These are phyloP conservation scores for Drosophila emarginata DNA, from an alignment of 2,888 invertebrate species.

Conservation along the genomic window DNA sequence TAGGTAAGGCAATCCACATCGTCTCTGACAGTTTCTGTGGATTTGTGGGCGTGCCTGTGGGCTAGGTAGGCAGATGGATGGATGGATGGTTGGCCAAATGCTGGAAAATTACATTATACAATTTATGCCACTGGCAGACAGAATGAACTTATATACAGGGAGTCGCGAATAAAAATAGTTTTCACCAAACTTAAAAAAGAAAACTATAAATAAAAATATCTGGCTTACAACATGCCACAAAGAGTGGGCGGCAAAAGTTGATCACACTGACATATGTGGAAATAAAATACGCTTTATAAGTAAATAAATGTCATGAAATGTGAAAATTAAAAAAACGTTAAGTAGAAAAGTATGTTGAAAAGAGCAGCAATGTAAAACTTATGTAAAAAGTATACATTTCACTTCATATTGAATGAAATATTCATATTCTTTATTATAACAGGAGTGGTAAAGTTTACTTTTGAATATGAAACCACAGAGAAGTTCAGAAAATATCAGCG, in stretches of 20 bases:
- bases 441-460: too few relatives aligned
- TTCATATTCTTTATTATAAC: too few relatives aligned
- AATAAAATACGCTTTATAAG: background rate
- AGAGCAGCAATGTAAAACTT: background rate
- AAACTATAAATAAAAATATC: conserved; percentile 42
- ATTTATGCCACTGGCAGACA: conserved; percentile 75
- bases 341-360: background rate
- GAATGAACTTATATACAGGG: conserved; percentile 12
- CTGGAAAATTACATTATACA: conserved; percentile 75
- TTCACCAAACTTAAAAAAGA: conserved; percentile 25
- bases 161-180: conserved; percentile 32
- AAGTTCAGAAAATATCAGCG: too few relatives aligned
- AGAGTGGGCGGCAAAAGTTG: conserved; percentile 3
- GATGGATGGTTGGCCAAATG: conserved; percentile 41
- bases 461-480: background rate
- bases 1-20: conserved; percentile 58
- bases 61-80: conserved; percentile 10
- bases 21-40: conserved; percentile 71
- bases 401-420: too few relatives aligned
- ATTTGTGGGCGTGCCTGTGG: conserved; percentile 28
- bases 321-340: background rate
- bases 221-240: conserved; percentile 8
- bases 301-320: background rate
- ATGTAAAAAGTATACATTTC: background rate
- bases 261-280: background rate